Conservation (phyloP, 2,888 invertebrate species). For the Pristionchus japonicus region DNA sequence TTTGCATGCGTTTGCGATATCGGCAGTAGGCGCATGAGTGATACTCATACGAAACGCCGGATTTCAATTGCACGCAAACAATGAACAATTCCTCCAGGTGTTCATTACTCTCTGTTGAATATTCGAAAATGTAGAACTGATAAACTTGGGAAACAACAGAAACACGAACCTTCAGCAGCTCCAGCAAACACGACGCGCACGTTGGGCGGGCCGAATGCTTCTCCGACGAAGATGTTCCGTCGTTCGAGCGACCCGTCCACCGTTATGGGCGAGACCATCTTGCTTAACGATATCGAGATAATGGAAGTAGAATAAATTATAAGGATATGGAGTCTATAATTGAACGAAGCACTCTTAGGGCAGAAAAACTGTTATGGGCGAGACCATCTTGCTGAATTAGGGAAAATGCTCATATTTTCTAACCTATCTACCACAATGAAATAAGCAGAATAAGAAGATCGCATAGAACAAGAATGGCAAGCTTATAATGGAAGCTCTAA, state of each 20-base stretch:
- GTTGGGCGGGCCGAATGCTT: slow-evolving; percentile 39
- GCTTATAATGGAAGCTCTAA: not conserved
- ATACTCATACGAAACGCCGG: too few species aligned
- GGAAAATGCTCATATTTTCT: too few species aligned
- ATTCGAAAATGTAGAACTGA: too few species aligned
- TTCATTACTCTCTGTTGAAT: too few species aligned
- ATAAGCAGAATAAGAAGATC: too few species aligned
- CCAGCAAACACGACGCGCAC: slow-evolving; percentile 40
- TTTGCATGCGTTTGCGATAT: too few species aligned
- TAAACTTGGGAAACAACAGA: not conserved
- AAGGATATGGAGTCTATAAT: not conserved
- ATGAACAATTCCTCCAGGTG: too few species aligned
- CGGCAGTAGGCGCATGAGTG: too few species aligned
- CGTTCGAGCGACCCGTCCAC: not conserved
- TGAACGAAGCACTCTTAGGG: too few species aligned
- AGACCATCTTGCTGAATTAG: not conserved
- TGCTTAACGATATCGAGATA: not conserved
- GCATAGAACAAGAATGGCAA: not conserved
- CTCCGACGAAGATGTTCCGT: slow-evolving; percentile 40
- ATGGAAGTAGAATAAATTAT: not conserved
- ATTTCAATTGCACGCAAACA: too few species aligned
- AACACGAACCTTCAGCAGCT: slow-evolving; percentile 34
- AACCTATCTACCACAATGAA: too few species aligned
- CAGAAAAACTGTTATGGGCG: too few species aligned
- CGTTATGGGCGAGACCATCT: not conserved